Evolutionary conservation across 1,140 invertebrate species (phyloP).

Genomic region (Zaprionus tsacasi): DNA sequence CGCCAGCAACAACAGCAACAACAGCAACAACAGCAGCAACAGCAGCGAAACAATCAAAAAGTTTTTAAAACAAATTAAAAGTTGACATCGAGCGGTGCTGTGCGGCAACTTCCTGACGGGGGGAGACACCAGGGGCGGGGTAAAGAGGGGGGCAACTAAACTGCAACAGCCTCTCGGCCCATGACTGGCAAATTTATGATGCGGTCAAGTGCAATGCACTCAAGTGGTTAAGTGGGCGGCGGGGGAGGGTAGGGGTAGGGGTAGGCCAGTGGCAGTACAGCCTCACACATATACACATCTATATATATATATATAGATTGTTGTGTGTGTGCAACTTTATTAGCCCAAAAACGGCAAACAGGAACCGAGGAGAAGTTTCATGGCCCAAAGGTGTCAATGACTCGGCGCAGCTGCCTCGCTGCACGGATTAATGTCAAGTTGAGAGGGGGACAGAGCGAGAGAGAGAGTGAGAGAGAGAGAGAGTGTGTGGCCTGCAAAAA

Average conservation of each 20-base stretch:
- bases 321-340: slow-evolving; percentile 26
- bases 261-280: not conserved
- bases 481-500: slow-evolving; percentile 1
- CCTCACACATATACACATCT: too few species aligned
- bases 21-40: slow-evolving; percentile 40
- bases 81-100: slow-evolving; percentile 55
- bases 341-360: slow-evolving; percentile 42
- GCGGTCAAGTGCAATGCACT: slow-evolving; percentile 63
- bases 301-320: not conserved
- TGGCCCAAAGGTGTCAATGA: slow-evolving; percentile 46
- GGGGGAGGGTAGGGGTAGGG: not conserved
- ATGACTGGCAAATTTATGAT: slow-evolving; percentile 64
- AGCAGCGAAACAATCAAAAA: slow-evolving; percentile 74
- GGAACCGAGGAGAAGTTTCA: slow-evolving; percentile 40
- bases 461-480: slow-evolving; percentile 3
- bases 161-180: slow-evolving; percentile 47
- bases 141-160: slow-evolving; percentile 14
- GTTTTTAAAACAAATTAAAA: slow-evolving; percentile 83
- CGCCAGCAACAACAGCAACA: slow-evolving; percentile 24
- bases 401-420: slow-evolving; percentile 13
- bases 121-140: too few species aligned
- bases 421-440: slow-evolving; percentile 46
- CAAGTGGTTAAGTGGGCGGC: slow-evolving; percentile 16
- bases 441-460: slow-evolving; percentile 1
- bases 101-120: not conserved